Evolutionary conservation across 2,888 invertebrate genomes (phyloP), one percentile per base, ranked within the genome.

Genomic region (Drosophila pegasa): DNA sequence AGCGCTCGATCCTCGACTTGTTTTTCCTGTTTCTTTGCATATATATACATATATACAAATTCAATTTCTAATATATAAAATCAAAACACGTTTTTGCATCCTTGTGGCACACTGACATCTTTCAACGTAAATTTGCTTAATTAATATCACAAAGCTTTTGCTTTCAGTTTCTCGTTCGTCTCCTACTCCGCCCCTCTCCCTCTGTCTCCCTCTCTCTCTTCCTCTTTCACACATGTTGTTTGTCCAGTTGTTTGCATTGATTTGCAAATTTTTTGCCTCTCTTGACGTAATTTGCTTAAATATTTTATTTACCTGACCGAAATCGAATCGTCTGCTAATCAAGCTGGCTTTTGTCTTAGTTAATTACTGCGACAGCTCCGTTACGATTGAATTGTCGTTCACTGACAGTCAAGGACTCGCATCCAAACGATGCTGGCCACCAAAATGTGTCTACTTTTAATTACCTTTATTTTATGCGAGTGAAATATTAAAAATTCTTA

Each of bases 21-120:
- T 50, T 78, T 88, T 82, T 85, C 88, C 82, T 71, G 82, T 82
- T 81, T 78, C 43, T 64, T 48, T 68, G 64, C 69, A 68, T 58
- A 47, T 43, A 43, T 47, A 63, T 74, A 68, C 60, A 73, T 68
- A 43, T 40, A 54, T 55, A 65, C 67, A 40, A 79, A 75, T 71
- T 66, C 69, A 79, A 83, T 86, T 75, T 83, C 88, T 87, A 87
- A 83, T 83, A 74, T 66, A 78, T 54, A 65, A 85, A 77, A 81
- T 78, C 45, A 27, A 69, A 86, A 81, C 75, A 75, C 56, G 74
- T 74, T 80, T 77, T 72, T 55, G 75, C 87, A 84, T 84, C 88
- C 83, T 84, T 84, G 84, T 84, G 83, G 84, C 83, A 84, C 88
- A 84, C 83, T 84, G 87, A 84, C 83, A 88, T 84, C 89, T 88